Evolutionary conservation across 2,888 invertebrate species (phyloP), one percentile per base, ranked within the genome.

Genomic region (Drosophila helvetica): DNA sequence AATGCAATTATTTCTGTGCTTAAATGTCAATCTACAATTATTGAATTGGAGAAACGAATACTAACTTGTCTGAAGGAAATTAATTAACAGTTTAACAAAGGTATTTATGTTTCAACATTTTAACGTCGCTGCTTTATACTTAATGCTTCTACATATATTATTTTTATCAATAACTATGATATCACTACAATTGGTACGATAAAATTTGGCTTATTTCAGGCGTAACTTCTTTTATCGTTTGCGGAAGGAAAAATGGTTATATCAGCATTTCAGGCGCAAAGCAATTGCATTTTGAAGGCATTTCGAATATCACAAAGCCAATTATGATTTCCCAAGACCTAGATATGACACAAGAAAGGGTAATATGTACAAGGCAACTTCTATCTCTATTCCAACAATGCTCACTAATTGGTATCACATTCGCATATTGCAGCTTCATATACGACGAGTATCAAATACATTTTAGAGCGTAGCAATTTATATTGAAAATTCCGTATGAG

Each of bases 401-500:
- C 62, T 62, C 42, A 38, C 69, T 69, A 69, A 69, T 69, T 69
- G 69, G 62, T 19, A 42, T 33, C 30, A 70, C 47, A 59, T 70
- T 53, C 52, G 42, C 48, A 38, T 52, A 25, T 17, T 45, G 30
- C 47, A 53, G n/a, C 43, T 10, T 18, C 47, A 67, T 52, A 2
- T 15, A n/a, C 2, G 7, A 38, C 15, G 15, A n/a, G 38, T 1
- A 53, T 53, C 48, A 70, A 59, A 59, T 53, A 71, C 27, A 64
- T 53, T 64, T 71, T 15, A 7, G 22, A 43, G 51, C 48, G 12
- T 2, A 15, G 72, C 68, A 86, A 86, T 77, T 83, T 64, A 73
- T 78, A 80, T 86, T 76, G 72, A 74, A 75, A 84, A 76, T 80
- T 54, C 62, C 70, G 59, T 67, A 74, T 55, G 65, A 66, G 74